Evolutionary conservation across 2,797 vertebrate genomes (phyloP), one percentile per base, ranked within the genome.

Genomic region (Sebastes hubbsi): DNA sequence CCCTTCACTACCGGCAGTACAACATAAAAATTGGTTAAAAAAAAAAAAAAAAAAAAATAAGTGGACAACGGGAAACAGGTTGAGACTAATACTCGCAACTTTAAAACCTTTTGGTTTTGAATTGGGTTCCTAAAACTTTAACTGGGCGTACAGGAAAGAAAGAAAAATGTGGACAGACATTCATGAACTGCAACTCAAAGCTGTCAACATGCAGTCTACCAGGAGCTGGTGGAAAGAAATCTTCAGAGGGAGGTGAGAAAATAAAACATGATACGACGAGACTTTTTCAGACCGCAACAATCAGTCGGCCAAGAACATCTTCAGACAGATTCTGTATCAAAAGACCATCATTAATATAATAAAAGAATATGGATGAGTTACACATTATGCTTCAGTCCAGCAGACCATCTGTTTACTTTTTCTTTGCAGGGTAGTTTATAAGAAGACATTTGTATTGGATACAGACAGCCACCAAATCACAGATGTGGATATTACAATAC

Each of bases 391-490:
- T 65, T 74, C 34, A 79, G 65, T 71, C 66, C 72, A 78, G 79
- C 32, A 83, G 80, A 73, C 60, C n/a, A 36, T 65, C 29, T 8
- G 55, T 60, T 25, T 12, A 5, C 62, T 46, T 78, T 62, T 60
- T 46, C 67, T 56, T 42, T 59, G 46, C 9, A 30, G 34, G 80
- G 78, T 27, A 16, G 61, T 78, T 81, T 24, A 81, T 56, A 86
- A 81, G 38, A 76, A 85, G 78, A 88, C 64, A 73, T 42, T 20
- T 54, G 80, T 77, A 72, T 83, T 82, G 73, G 52, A 85, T 88
- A 88, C 74, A 91, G 80, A 88, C 73, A 83, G 74, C 88, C 76
- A 86, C 73, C 72, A 82, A 80, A 75, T 84, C 64, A 88, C 81
- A 88, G 54, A 87, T 75, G 74, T 86, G 73, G 86, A 67, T 70